Evolutionary conservation across 2,113 vertebrate genomes (phyloP), one percentile per base, ranked within the genome.

Genomic region (Anthoscopus minutus): DNA sequence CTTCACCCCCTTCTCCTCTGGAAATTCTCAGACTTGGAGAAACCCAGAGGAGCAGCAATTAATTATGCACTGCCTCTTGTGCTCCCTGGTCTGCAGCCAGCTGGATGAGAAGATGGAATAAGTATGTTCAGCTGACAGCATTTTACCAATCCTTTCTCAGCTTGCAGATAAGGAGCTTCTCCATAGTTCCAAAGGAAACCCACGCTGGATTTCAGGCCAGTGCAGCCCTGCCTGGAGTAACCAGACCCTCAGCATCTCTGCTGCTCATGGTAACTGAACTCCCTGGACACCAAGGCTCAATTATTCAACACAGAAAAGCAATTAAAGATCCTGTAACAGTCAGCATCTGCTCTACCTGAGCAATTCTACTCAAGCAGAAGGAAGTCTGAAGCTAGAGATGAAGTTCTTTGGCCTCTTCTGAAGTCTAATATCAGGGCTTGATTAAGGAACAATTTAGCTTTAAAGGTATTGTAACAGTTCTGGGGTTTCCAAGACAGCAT

Each of bases 221-320:
- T 27, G 48, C 83, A 94, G 69, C 93, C 78, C 93, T 96, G 62
- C 27, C 84, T 69, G 25, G 72, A 81, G 98, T 97, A 98, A 98
- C 97, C 93, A 94, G 94, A 98, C 73, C 54, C 87, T 88, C 87
- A 69, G 70, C 76, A 79, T 62, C 86, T 58, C 81, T 83, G 20
- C 88, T 87, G 89, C 94, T 96, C 56, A 4, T 72, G 95, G 98
- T 98, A 98, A 98, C 67, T 83, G 53, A 97, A 96, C 74, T 89
- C 96, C 91, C 92, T 86, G 15, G 94, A 88, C 86, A 96, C 79
- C 66, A 30, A 60, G 38, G 51, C 81, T 98, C 96, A 98, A 98
- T 98, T 98, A 98, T 98, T 98, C 94, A 98, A 96, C 91, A 96
- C 95, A 97, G 97, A 97, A 95, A 88, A 98, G 94, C 95, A 93